These are phyloP conservation scores for Drosophila takahashii DNA, from an alignment of 1,140 invertebrate genomes.

Conservation along the genomic window DNA sequence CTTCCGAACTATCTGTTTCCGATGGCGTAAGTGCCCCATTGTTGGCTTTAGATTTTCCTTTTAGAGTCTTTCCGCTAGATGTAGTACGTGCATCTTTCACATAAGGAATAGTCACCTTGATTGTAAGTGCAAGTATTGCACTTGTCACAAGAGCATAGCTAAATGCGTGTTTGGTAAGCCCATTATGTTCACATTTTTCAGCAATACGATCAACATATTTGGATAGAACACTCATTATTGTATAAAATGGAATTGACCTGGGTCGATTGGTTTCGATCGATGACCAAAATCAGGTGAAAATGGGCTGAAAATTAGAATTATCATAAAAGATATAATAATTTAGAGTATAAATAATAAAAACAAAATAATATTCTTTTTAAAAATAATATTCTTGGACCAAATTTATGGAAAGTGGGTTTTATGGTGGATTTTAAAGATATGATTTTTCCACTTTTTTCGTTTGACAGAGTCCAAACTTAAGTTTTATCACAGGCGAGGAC, in stretches of 20 bases:
- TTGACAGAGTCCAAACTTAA: too few species aligned
- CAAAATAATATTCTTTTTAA: too few species aligned
- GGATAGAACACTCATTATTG: conserved; percentile 87
- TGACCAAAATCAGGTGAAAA: too few species aligned
- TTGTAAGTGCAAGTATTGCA: conserved; percentile 84
- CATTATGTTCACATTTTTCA: conserved; percentile 86
- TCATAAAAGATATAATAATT: too few species aligned
- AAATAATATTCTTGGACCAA: too few species aligned
- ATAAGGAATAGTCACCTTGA: conserved; percentile 85
- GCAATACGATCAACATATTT: conserved; percentile 88
- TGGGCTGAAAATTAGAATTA: too few species aligned
- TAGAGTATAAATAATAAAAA: too few species aligned
- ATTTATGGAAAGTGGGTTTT: too few species aligned
- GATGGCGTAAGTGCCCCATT: conserved; percentile 38
- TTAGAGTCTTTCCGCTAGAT: conserved; percentile 33
- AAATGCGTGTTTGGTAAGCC: conserved; percentile 79
- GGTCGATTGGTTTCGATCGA: too few species aligned
- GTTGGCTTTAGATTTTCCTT: conserved; percentile 24
- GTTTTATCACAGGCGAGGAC: too few species aligned
- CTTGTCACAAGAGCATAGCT: conserved; percentile 85
- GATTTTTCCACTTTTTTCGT: too few species aligned
- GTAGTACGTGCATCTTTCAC: conserved; percentile 56
- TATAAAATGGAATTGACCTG: background rate
- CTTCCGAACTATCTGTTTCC: conserved; percentile 34
- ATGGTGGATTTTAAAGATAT: too few species aligned